phyloP scores from a whole-genome alignment of 2,888 invertebrate genomes.

The Melinaea marsaeus region DNA sequence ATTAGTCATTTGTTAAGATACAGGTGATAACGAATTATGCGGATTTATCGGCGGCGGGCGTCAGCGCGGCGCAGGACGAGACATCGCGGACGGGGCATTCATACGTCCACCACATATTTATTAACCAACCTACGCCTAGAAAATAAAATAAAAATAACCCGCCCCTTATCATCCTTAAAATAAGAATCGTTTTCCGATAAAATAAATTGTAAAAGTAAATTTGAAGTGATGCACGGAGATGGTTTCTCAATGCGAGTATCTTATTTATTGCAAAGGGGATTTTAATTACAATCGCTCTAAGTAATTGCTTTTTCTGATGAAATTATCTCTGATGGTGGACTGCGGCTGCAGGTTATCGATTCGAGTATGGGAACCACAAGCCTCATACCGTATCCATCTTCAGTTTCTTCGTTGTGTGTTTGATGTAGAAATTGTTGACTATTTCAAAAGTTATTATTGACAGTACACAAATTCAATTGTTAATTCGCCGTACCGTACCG shows the following conservation, averaged over 20 bases:
- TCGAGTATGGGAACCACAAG: background rate
- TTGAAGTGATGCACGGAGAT: slow-evolving; percentile 51
- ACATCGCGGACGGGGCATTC: slow-evolving; percentile 58
- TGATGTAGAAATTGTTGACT: background rate
- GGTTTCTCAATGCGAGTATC: slow-evolving; percentile 49
- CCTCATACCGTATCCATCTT: background rate
- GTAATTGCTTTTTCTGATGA: slow-evolving; percentile 54
- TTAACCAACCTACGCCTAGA: slow-evolving; percentile 38
- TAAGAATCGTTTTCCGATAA: slow-evolving; percentile 27
- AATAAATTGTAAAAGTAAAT: slow-evolving; percentile 13
- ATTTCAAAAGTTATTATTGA: background rate
- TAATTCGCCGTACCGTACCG: too few species aligned
- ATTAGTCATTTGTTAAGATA: slow-evolving; percentile 48
- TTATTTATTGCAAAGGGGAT: slow-evolving; percentile 58
- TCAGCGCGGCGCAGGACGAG: slow-evolving; percentile 43
- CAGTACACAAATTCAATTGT: background rate
- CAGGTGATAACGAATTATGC: slow-evolving; percentile 50
- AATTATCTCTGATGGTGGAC: slow-evolving; percentile 37
- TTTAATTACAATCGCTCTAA: slow-evolving; percentile 66
- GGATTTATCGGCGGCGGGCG: slow-evolving; percentile 55
- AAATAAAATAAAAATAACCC: slow-evolving; percentile 18
- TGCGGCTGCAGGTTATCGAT: slow-evolving; percentile 19
- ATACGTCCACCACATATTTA: slow-evolving; percentile 69
- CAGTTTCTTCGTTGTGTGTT: background rate
- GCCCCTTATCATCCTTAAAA: slow-evolving; percentile 10